Evolutionary conservation across 2,797 vertebrate genomes (phyloP).

Genomic region (Neopelma chrysocephalum): DNA sequence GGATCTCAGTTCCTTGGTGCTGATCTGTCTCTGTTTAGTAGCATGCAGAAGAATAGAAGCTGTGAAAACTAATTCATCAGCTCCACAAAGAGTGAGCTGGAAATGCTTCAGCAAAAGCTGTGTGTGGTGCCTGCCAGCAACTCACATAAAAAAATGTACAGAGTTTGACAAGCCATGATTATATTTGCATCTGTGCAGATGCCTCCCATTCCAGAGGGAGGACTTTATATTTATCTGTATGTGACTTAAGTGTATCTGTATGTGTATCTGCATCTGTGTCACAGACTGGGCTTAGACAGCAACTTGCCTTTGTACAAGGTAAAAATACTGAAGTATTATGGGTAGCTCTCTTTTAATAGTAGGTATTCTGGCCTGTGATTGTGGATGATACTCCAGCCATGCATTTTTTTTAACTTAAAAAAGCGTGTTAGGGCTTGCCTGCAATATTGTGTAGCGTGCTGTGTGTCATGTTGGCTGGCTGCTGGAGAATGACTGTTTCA

Average conservation of each 20-base stretch:
- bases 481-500: background rate
- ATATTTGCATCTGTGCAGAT: constrained; percentile 12
- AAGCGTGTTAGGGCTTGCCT: background rate
- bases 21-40: background rate
- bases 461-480: background rate
- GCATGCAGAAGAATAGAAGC: background rate
- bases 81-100: constrained; percentile 21
- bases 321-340: background rate
- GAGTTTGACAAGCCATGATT: constrained; percentile 26
- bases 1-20: background rate
- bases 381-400: background rate
- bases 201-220: background rate
- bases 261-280: background rate
- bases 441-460: background rate
- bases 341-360: background rate
- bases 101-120: constrained; percentile 2
- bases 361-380: background rate
- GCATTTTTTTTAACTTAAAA: background rate
- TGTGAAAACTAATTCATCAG: constrained; percentile 29
- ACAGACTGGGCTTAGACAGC: background rate
- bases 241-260: background rate
- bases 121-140: background rate
- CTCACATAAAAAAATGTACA: constrained; percentile 21
- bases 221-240: background rate
- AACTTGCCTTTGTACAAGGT: background rate